Percentiles rank a stretch among this genome's conserved stretches.
phyloP scores from a whole-genome alignment of 2,797 vertebrate genomes.

The Pampus argenteus region DNA sequence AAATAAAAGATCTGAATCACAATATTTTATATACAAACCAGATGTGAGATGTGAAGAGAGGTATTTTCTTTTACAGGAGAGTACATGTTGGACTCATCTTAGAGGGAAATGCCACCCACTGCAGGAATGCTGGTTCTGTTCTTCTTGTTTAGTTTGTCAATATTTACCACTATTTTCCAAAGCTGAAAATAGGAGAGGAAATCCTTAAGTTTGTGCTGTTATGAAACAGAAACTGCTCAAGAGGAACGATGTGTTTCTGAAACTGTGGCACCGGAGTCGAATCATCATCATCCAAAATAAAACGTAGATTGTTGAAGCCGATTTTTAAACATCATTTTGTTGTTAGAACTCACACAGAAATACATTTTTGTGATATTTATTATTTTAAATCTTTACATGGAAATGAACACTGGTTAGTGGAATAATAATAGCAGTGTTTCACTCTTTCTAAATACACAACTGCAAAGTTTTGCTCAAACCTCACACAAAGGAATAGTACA shows the following conservation, averaged over 20 bases:
- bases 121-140: conserved; percentile 52
- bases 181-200: conserved; percentile 37
- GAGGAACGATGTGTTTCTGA: not conserved
- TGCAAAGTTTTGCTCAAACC: not conserved
- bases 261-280: not conserved
- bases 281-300: conserved; percentile 16
- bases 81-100: conserved; percentile 31
- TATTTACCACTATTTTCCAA: conserved; percentile 31
- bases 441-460: not conserved
- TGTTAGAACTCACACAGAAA: conserved; percentile 12
- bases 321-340: not conserved
- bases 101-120: conserved; percentile 53
- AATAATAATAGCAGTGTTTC: not conserved
- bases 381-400: conserved; percentile 4
- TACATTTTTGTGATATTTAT: conserved; percentile 6
- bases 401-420: not conserved
- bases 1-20: conserved; percentile 48
- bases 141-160: conserved; percentile 46
- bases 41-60: conserved; percentile 43
- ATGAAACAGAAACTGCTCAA: conserved; percentile 17
- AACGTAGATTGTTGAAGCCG: not conserved
- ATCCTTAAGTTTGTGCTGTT: conserved; percentile 24
- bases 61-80: conserved; percentile 39
- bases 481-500: not conserved
- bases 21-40: conserved; percentile 47